These are phyloP conservation scores for Copidosoma floridanum DNA, from an alignment of 1,140 invertebrate species.

Conservation along the genomic window DNA sequence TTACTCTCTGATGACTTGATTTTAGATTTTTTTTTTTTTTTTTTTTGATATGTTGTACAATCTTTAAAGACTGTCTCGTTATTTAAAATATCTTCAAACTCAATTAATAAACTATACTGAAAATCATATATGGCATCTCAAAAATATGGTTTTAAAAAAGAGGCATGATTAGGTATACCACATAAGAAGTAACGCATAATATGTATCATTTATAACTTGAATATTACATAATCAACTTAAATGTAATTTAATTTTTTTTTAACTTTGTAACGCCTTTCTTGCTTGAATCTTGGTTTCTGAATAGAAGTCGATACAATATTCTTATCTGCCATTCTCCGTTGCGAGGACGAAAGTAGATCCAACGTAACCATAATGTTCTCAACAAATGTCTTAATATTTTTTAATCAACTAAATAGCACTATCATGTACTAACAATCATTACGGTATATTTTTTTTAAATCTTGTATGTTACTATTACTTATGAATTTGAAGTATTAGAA, in stretches of 20 bases:
- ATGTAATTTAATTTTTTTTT: neutral
- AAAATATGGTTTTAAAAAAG: constrained; percentile 3
- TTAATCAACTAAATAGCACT: neutral
- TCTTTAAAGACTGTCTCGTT: neutral
- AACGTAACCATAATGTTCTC: neutral
- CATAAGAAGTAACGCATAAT: neutral
- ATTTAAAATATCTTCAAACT: neutral
- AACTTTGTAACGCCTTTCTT: neutral
- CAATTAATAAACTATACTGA: neutral
- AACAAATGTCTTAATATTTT: no score
- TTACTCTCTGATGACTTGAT: neutral
- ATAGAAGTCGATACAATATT: neutral
- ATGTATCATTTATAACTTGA: neutral
- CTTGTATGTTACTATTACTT: no score
- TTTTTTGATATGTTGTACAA: neutral
- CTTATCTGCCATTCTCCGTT: neutral
- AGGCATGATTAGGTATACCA: neutral
- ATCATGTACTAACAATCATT: neutral
- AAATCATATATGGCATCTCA: neutral
- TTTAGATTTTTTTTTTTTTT: neutral
- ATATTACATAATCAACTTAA: neutral
- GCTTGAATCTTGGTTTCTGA: neutral
- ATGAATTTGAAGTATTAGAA: no score
- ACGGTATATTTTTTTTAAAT: neutral
- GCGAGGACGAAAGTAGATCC: neutral